Evolutionary conservation across 1,140 invertebrate species (phyloP).

Genomic region (Brachystomella parvula): DNA sequence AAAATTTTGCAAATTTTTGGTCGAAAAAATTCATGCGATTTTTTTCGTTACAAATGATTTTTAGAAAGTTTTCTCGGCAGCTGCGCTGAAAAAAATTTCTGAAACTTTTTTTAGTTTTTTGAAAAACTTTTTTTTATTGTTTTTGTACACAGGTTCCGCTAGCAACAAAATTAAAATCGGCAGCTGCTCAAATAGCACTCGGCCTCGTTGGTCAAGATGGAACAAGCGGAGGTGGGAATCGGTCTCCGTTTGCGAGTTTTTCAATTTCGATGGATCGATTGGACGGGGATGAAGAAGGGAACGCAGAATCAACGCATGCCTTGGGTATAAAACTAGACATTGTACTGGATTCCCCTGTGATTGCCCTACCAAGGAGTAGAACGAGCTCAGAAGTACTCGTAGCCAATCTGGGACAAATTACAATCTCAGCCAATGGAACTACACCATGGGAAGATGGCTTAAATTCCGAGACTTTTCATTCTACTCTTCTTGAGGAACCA

Average conservation of each 20-base stretch:
- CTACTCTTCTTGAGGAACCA: too few relatives aligned
- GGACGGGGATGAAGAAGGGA: constrained; percentile 19
- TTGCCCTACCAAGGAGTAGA: constrained; percentile 72
- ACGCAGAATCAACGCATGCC: too few relatives aligned
- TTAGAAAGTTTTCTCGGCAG: too few relatives aligned
- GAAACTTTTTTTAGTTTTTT: too few relatives aligned
- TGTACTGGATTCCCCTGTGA: constrained; percentile 77
- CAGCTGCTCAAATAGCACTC: constrained; percentile 87
- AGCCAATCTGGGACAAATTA: constrained; percentile 86
- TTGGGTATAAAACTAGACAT: constrained; percentile 54
- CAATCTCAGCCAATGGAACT: constrained; percentile 46
- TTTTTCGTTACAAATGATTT: too few relatives aligned
- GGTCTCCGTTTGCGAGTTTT: constrained; percentile 35
- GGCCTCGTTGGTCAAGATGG: constrained; percentile 63
- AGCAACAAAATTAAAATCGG: constrained; percentile 51
- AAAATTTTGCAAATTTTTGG: too few relatives aligned
- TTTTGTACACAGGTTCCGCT: constrained; percentile 31
- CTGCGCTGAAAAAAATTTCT: constrained; percentile 44
- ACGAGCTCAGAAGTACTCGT: constrained; percentile 75
- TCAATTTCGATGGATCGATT: constrained; percentile 29
- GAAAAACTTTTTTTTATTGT: too few relatives aligned
- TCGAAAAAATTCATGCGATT: too few relatives aligned
- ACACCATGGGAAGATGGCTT: background rate
- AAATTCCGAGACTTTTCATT: too few relatives aligned
- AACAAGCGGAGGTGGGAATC: background rate